Percentiles rank a stretch among this genome's conserved stretches.
phyloP scores from a whole-genome alignment of 2,888 invertebrate genomes.

The Ormia ochracea region DNA sequence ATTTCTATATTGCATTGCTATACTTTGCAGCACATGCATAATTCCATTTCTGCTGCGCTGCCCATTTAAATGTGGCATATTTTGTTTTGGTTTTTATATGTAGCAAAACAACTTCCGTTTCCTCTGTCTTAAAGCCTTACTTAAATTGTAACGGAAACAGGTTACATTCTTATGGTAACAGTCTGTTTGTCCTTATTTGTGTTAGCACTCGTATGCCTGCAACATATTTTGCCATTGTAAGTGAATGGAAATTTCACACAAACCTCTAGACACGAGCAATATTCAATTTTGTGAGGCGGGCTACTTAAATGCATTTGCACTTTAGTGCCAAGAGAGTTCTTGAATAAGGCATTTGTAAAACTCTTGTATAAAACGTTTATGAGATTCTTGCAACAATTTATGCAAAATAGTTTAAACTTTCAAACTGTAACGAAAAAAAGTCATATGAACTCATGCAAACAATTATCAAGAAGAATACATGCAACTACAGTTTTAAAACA shows the following conservation, averaged over 20 bases:
- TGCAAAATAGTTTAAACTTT: slow-evolving; percentile 60
- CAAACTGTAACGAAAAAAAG: slow-evolving; percentile 34
- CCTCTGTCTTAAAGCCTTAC: slow-evolving; percentile 35
- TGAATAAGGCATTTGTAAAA: slow-evolving; percentile 29
- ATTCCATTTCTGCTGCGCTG: neutral
- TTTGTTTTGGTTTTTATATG: neutral
- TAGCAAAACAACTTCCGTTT: slow-evolving; percentile 53
- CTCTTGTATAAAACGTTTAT: slow-evolving; percentile 53
- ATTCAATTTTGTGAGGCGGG: neutral
- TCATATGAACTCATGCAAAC: slow-evolving; percentile 34
- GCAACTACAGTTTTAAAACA: slow-evolving; percentile 46
- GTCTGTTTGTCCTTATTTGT: slow-evolving; percentile 5
- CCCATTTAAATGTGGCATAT: neutral
- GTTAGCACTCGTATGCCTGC: neutral
- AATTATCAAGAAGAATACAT: slow-evolving; percentile 38
- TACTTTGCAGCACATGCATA: neutral
- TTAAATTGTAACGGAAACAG: slow-evolving; percentile 58
- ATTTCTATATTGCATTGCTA: neutral
- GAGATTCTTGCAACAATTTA: slow-evolving; percentile 56
- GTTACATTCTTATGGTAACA: slow-evolving; percentile 50
- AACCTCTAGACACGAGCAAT: neutral
- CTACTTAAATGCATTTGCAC: slow-evolving; percentile 25
- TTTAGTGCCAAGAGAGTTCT: slow-evolving; percentile 39
- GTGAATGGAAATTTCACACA: slow-evolving; percentile 8
- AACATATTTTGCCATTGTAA: slow-evolving; percentile 22